These are phyloP conservation scores for Pseudomyrmex dendroicus DNA, from an alignment of 1,140 invertebrate genomes.

Conservation along the genomic window DNA sequence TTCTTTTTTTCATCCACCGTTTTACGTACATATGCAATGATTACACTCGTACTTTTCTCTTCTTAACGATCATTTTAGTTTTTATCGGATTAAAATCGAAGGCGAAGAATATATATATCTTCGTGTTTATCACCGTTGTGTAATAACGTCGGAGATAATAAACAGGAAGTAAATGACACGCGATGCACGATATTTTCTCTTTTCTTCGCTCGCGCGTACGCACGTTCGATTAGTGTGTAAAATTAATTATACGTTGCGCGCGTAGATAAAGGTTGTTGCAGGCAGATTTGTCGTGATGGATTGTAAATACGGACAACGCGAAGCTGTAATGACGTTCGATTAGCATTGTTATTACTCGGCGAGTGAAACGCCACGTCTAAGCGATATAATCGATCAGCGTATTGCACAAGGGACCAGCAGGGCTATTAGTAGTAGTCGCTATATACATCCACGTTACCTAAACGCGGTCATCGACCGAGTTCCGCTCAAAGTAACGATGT, in stretches of 20 bases:
- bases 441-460: constrained; percentile 53
- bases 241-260: constrained; percentile 30
- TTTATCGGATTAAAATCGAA: not conserved
- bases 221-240: constrained; percentile 14
- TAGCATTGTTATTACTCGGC: constrained; percentile 55
- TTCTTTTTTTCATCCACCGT: too few relatives aligned
- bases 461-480: constrained; percentile 72
- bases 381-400: constrained; percentile 44
- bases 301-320: constrained; percentile 38
- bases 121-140: not conserved
- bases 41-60: not conserved
- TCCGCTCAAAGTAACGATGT: constrained; percentile 59
- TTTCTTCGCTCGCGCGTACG: not conserved
- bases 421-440: constrained; percentile 47
- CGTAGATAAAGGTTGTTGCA: not conserved
- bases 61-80: too few relatives aligned
- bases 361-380: constrained; percentile 55
- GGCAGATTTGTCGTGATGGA: constrained; percentile 40
- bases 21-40: too few relatives aligned
- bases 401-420: constrained; percentile 50
- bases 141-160: constrained; percentile 12
- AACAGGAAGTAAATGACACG: constrained; percentile 18
- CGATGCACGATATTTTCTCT: constrained; percentile 1
- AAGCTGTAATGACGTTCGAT: constrained; percentile 52
- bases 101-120: not conserved